Evolutionary conservation across 1,140 invertebrate species (phyloP), one percentile per base, ranked within the genome.

Genomic region (Adelges cooleyi): DNA sequence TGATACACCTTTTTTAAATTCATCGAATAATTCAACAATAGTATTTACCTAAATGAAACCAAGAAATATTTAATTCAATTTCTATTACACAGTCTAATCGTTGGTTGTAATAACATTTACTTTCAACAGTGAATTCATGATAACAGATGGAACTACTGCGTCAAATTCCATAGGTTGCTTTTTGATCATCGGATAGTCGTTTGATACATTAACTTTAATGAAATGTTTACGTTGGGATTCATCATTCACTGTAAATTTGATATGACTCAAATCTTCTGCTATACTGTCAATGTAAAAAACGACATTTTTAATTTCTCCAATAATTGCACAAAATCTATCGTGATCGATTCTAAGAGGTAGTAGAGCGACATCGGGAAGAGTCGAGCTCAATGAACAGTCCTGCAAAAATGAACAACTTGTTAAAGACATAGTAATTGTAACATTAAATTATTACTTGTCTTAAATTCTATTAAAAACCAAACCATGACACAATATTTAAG

Each of bases 121-220:
- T 11, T 33, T 62, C n/a, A 20, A 48, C 44, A 48, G 15, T 17
- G 27, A 62, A 6, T 62, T 48, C 6, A 33, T n/a, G 20, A 15
- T 15, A 22, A 22, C 9, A 27, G 25, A 29, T n/a, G 56, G 56
- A 3, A 62, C 1, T 8, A 29, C n/a, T 27, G 25, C 27, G 20
- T 62, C 56, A 62, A 62, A 48, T 18, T 3, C 2, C 46, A 62
- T 29, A 15, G 10, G 17, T 18, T 59, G 20, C 17, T 59, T 42
- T 17, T 27, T 33, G 9, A 22, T 2, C 15, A 8, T 18, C 1
- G 42, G 25, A 62, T 62, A 62, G 13, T 62, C 42, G 8, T 46
- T 25, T 18, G 42, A 42, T 62, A 62, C 22, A 62, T 48, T 20
- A 27, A 62, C 22, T 48, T 29, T 62, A 17, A 62, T 48, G 15